Conservation (phyloP, 2,888 invertebrate species). For the Crocallis elinguaria region DNA sequence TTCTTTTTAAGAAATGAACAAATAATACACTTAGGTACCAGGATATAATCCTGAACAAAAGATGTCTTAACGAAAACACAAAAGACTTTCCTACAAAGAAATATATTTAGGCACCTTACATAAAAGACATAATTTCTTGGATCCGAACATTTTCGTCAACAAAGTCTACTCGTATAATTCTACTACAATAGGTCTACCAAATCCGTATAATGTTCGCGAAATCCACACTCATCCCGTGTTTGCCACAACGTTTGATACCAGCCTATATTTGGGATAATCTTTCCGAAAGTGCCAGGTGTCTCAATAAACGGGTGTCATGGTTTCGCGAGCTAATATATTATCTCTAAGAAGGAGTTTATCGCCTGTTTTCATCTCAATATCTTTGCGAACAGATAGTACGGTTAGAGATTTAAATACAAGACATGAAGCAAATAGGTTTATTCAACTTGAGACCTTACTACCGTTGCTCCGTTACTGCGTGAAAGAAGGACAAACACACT, state of each 20-base stretch:
- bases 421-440: background rate
- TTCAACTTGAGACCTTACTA: no score
- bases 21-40: background rate
- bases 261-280: constrained; percentile 6
- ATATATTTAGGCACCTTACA: background rate
- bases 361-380: background rate
- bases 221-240: constrained; percentile 4
- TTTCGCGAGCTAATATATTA: background rate
- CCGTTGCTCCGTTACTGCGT: no score
- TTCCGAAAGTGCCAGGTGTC: constrained; percentile 15
- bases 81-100: background rate
- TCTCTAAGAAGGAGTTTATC: background rate
- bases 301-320: constrained; percentile 5
- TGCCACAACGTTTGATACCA: constrained; percentile 14
- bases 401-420: background rate
- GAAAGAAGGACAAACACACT: no score
- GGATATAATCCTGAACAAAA: constrained; percentile 3
- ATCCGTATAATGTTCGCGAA: background rate
- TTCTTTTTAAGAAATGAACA: background rate
- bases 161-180: background rate
- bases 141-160: background rate
- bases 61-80: background rate
- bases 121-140: background rate
- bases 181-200: background rate
- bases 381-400: background rate